Evolutionary conservation across 37 sponge, comb jelly and placozoan genomes (phyloP), one percentile per base, ranked within the genome.

Genomic region (Dysidea cf. avara): DNA sequence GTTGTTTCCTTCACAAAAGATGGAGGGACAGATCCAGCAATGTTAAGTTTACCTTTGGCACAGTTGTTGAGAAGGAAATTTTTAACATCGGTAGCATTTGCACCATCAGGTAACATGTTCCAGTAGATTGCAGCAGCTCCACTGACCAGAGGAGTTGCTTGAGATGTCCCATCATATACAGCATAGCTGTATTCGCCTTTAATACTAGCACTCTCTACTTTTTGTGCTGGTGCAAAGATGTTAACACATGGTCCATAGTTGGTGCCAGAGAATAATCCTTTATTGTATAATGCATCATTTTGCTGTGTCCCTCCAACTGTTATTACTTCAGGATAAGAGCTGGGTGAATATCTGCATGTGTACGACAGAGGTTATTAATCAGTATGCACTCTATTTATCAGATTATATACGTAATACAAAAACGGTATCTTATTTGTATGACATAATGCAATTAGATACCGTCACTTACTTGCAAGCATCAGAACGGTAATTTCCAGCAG

Each of bases 201-300:
- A 14, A 33, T 21, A 40, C 68, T 60, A 51, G 86, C 86, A 7
- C 56, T 81, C 0, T 25, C 52, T 32, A 86, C 68, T 14, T 35
- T 40, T 60, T 71, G 61, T 28, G 81, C 90, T 17, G 90, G 90
- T 26, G 90, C 81, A 64, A 89, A 77, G 35, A 89, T 74, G 53
- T 84, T 77, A 7, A 89, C 77, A 55, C 90, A 89, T 14, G 12
- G 24, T 16, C 90, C 90, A 43, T 52, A 71, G 54, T 84, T 84
- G 7, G 90, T 84, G 1, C 76, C 77, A 66, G 37, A 16, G 55
- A 80, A 86, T 14, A 86, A 63, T 14, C 80, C n/a, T 16, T 37
- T 54, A 54, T 56, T 54, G 38, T 56, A 71, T 0, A 71, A 56
- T 31, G 2, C 21, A 53, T 71, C 71, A 1, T 53, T 38, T 36